phyloP scores from a whole-genome alignment of 2,888 invertebrate genomes.

The Conchocele bisecta region DNA sequence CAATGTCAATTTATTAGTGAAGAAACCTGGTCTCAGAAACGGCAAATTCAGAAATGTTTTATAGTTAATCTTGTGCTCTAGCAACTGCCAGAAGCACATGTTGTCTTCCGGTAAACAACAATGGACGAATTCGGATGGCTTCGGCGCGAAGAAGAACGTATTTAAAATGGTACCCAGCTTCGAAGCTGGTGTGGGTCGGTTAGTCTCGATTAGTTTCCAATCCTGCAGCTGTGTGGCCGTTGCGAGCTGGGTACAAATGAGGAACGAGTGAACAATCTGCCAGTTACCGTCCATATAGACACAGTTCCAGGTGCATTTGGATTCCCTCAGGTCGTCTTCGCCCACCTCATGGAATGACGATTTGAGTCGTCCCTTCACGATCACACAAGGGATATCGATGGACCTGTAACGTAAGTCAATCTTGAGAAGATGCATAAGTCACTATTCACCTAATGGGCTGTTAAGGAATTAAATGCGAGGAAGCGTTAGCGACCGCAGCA shows the following conservation, averaged over 20 bases:
- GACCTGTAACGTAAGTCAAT: conserved; percentile 61
- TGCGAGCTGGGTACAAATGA: conserved; percentile 68
- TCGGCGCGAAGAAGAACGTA: conserved; percentile 76
- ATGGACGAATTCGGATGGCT: conserved; percentile 70
- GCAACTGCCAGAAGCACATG: conserved; percentile 70
- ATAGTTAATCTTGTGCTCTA: conserved; percentile 52
- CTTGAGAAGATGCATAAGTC: no score
- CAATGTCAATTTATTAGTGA: conserved; percentile 60
- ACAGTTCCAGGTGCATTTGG: conserved; percentile 74
- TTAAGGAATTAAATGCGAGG: no score
- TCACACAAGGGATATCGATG: conserved; percentile 69
- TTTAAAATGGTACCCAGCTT: conserved; percentile 51
- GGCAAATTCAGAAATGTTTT: conserved; percentile 66
- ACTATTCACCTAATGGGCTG: no score
- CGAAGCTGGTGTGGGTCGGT: conserved; percentile 27
- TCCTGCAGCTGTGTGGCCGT: conserved; percentile 29
- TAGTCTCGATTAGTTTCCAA: conserved; percentile 62
- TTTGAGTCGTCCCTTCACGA: conserved; percentile 72
- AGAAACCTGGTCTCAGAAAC: conserved; percentile 72
- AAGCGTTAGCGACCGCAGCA: no score
- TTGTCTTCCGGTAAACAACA: conserved; percentile 69
- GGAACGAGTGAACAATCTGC: conserved; percentile 74
- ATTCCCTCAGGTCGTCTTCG: conserved; percentile 57
- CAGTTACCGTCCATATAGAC: conserved; percentile 73
- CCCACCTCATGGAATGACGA: conserved; percentile 72